These are phyloP conservation scores for Spicauda simplicius DNA, from an alignment of 2,888 invertebrate genomes.

Conservation along the genomic window DNA sequence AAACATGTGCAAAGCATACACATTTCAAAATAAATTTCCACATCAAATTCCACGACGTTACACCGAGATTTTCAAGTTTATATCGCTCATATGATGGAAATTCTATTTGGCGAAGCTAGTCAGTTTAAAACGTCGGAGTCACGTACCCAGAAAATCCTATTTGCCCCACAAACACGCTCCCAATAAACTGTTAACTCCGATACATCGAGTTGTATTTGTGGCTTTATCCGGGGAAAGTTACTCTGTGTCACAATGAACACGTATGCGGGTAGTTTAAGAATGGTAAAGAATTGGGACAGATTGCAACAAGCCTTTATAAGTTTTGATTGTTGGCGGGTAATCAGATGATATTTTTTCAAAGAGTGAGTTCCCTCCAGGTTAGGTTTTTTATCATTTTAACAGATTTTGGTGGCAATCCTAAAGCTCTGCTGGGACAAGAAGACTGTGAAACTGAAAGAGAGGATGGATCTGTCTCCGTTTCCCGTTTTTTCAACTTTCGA, in stretches of 20 bases:
- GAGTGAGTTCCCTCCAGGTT: no score
- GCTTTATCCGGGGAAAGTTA: slow-evolving; percentile 39
- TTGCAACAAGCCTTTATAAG: no score
- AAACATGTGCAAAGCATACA: no score
- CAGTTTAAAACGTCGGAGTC: slow-evolving; percentile 56
- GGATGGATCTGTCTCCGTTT: no score
- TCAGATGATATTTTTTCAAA: no score
- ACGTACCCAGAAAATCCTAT: slow-evolving; percentile 72
- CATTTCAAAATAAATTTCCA: not conserved
- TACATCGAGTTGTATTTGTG: slow-evolving; percentile 52
- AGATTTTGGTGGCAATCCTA: no score
- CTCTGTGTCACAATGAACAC: slow-evolving; percentile 15
- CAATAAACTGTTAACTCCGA: slow-evolving; percentile 73
- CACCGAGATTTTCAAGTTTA: slow-evolving; percentile 28
- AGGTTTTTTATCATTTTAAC: no score
- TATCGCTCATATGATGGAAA: slow-evolving; percentile 42
- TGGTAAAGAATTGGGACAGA: not conserved
- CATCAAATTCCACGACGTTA: slow-evolving; percentile 21
- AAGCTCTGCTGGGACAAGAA: no score
- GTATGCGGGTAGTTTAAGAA: not conserved
- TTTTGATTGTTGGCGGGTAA: no score
- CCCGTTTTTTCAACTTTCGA: no score
- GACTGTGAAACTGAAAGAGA: no score
- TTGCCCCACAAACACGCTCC: slow-evolving; percentile 71
- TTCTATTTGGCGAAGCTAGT: slow-evolving; percentile 47